Conservation (phyloP, 2,113 vertebrate species). For the Hepsetus odoe region DNA sequence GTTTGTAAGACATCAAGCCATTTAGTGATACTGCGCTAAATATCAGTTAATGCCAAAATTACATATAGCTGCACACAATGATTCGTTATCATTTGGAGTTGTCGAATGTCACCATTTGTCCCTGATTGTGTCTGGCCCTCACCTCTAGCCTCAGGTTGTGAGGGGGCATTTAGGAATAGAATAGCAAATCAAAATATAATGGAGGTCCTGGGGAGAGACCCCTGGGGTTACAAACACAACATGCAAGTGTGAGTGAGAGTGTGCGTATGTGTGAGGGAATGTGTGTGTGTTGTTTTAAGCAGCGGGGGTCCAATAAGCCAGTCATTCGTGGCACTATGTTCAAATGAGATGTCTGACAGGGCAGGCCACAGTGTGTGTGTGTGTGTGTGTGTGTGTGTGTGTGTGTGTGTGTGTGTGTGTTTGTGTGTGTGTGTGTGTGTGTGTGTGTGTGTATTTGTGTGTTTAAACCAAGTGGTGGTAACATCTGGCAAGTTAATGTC, state of each 20-base stretch:
- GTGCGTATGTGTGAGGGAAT: slow-evolving; percentile 39
- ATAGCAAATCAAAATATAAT: slow-evolving; percentile 63
- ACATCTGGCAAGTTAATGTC: too few relatives aligned
- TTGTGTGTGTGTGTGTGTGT: background rate
- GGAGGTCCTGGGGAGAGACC: slow-evolving; percentile 54
- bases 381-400: too few relatives aligned
- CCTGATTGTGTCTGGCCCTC: slow-evolving; percentile 15
- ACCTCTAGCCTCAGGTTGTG: slow-evolving; percentile 20
- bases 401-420: too few relatives aligned
- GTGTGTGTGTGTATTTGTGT: background rate
- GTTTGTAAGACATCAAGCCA: too few relatives aligned
- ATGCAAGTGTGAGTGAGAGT: slow-evolving; percentile 44
- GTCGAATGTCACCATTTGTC: slow-evolving; percentile 42
- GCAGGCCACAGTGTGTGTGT: background rate
- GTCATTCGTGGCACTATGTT: slow-evolving; percentile 11
- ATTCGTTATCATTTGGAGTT: slow-evolving; percentile 6
- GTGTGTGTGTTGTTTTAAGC: slow-evolving; percentile 51
- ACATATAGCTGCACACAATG: slow-evolving; percentile 29
- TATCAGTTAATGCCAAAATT: background rate
- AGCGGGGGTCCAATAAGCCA: slow-evolving; percentile 36
- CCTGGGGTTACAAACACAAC: slow-evolving; percentile 53
- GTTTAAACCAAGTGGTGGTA: too few relatives aligned
- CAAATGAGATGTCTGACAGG: slow-evolving; percentile 22
- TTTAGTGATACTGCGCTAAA: too few relatives aligned
- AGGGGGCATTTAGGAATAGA: slow-evolving; percentile 55